Percentiles rank a stretch among this genome's conserved stretches.
Evolutionary conservation across 2,797 vertebrate genomes (phyloP).

Genomic region (Onychomys leucogaster): DNA sequence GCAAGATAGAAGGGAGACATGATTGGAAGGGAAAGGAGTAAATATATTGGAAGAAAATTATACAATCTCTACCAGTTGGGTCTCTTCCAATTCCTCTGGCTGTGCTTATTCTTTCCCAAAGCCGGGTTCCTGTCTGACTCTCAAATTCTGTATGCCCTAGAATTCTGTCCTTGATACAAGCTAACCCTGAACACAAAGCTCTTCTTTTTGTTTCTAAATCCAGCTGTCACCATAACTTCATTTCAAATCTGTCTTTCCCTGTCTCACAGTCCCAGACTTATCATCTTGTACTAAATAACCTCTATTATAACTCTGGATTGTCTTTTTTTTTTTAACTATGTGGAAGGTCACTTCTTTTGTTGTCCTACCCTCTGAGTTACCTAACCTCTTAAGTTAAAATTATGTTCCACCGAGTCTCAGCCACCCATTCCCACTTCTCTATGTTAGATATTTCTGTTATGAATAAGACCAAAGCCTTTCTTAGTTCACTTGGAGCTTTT

Average conservation of each 20-base stretch:
- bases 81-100: neutral
- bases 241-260: neutral
- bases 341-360: neutral
- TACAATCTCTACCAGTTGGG: neutral
- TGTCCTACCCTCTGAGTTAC: neutral
- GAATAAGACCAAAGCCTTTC: neutral
- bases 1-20: neutral
- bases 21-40: neutral
- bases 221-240: neutral
- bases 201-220: neutral
- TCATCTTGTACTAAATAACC: neutral
- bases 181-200: slow-evolving; percentile 1
- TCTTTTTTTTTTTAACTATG: neutral
- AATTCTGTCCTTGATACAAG: neutral
- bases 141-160: neutral
- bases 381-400: neutral
- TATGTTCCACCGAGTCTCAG: neutral
- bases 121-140: neutral
- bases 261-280: no score
- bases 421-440: neutral
- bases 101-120: neutral
- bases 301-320: neutral
- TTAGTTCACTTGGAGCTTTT: neutral
- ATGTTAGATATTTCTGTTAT: neutral
- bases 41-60: slow-evolving; percentile 14